These are phyloP conservation scores for Todiramphus chloris DNA, from an alignment of 2,113 vertebrate genomes.

Conservation along the genomic window DNA sequence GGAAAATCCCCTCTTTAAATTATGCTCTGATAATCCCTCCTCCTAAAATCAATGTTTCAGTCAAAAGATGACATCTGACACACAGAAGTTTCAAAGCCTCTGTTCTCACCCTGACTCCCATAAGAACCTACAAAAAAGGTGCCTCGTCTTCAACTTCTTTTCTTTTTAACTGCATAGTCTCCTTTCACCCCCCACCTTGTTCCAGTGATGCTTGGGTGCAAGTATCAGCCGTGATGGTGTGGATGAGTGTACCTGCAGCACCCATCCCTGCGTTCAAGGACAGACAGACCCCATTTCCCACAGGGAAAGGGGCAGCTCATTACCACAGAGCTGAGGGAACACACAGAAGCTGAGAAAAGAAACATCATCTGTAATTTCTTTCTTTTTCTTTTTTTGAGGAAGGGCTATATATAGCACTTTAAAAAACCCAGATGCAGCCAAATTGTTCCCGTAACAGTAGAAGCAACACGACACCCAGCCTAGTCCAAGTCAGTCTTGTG, in stretches of 20 bases:
- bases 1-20: background rate
- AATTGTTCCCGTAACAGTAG: background rate
- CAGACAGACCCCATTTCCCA: background rate
- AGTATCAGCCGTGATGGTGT: background rate
- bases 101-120: background rate
- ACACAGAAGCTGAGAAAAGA: background rate
- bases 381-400: background rate
- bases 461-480: background rate
- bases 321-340: background rate
- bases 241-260: background rate
- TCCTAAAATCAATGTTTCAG: background rate
- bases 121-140: background rate
- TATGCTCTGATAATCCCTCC: background rate
- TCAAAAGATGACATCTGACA: background rate
- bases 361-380: background rate
- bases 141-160: background rate
- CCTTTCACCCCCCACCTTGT: background rate
- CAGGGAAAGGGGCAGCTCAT: background rate
- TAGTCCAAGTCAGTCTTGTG: background rate
- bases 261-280: background rate
- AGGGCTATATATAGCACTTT: background rate
- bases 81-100: background rate
- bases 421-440: background rate
- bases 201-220: background rate
- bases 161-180: background rate